Base-by-base conservation (phyloP, 2,888 invertebrate species). In the Andrena flavipes region DNA sequence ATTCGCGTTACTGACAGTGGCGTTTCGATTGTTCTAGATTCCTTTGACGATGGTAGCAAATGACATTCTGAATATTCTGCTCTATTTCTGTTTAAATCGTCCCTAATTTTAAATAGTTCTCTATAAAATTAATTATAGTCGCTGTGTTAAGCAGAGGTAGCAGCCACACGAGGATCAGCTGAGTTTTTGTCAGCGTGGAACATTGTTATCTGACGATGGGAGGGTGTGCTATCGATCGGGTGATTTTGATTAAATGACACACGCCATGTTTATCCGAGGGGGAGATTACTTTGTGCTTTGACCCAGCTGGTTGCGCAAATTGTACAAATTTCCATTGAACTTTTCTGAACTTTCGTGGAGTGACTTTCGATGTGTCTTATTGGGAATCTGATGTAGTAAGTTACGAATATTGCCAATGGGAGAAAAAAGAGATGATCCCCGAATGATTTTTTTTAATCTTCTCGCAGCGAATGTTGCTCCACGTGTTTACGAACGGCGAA, bases 401-500 rank as follows among this genome's bases (percentile, higher is more conserved):
- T 42, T 16, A 4, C 42, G 13, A 16, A 42, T 16, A 42, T 42
- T 3, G 4, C 1, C 13, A 42, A 4, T 5, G 42, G 16, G 42
- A 5, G 26, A 26, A 23, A 26, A 10, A 23, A 23, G 56, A 56
- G 26, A 54, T 3, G 54, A 26, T 54, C 23, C 20, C 20, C 51
- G 51, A 20, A 20, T n/a, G 23, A 56, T 26, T 13, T 4, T 4
- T 26, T 26, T 1, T 13, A 7, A 16, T 35, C 13, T 54, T 29
- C 6, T 2, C 35, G 0, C 6, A 10, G 54, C 23, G 59, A 59
- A 64, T 6, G 48, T 87, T 85, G 42, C 71, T 63, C 82, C 62
- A 77, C 35, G 8, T 83, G 82, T 84, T 82, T 72, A 71, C 29
- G 48, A 76, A 59, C 62, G 13, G 62, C 64, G 76, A 72, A 81